Conservation (phyloP, 2,888 invertebrate species). For the Meiosimyza decipiens region DNA sequence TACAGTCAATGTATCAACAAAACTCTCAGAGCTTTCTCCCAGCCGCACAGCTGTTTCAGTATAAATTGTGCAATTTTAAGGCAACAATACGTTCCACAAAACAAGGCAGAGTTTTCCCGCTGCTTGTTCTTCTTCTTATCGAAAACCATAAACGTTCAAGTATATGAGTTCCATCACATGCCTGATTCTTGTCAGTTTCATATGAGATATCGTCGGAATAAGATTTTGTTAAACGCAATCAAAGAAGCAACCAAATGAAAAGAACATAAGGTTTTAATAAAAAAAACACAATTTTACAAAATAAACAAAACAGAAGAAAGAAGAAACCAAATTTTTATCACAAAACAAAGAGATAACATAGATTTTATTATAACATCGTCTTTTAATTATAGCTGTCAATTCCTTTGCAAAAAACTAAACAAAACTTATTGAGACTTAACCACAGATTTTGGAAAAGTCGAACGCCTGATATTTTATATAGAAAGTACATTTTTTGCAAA, state of each 20-base stretch:
- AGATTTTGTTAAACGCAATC: slow-evolving; percentile 45
- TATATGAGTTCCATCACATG: slow-evolving; percentile 45
- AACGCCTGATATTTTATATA: slow-evolving; percentile 49
- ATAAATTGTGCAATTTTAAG: too few relatives aligned
- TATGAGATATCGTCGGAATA: slow-evolving; percentile 53
- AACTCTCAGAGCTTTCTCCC: too few relatives aligned
- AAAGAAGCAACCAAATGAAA: slow-evolving; percentile 14
- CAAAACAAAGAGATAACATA: slow-evolving; percentile 29
- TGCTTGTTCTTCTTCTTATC: slow-evolving; percentile 15
- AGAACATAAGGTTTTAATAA: slow-evolving; percentile 21
- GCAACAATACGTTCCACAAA: slow-evolving; percentile 6
- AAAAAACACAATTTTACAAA: slow-evolving; percentile 11
- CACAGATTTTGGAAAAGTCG: slow-evolving; percentile 36
- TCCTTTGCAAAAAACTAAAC: slow-evolving; percentile 43
- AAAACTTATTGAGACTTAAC: slow-evolving; percentile 47
- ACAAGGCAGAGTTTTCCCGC: not conserved
- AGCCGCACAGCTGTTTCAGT: too few relatives aligned
- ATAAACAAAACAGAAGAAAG: not conserved
- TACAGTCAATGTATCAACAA: too few relatives aligned
- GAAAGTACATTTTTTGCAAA: slow-evolving; percentile 35
- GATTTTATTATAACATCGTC: slow-evolving; percentile 27
- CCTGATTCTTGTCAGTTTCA: slow-evolving; percentile 46
- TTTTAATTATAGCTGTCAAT: not conserved
- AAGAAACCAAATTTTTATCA: not conserved
- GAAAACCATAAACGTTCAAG: slow-evolving; percentile 25